These are phyloP conservation scores for Sphenopsis melanotis DNA, from an alignment of 2,797 vertebrate species.

Conservation along the genomic window DNA sequence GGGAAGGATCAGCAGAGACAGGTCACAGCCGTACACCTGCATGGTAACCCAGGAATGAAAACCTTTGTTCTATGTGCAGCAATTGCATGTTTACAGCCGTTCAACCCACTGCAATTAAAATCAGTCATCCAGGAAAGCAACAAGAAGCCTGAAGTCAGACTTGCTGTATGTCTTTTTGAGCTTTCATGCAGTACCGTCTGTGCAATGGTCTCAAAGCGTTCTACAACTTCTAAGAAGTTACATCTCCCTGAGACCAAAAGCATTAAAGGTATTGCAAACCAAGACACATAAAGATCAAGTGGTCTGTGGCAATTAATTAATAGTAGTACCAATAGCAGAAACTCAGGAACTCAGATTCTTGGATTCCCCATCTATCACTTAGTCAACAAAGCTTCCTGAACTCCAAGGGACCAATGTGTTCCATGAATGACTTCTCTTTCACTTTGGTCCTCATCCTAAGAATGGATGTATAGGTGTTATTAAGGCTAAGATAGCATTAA, in stretches of 20 bases:
- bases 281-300: not conserved
- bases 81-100: not conserved
- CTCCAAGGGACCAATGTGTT: not conserved
- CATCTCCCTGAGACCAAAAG: not conserved
- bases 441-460: not conserved
- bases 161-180: not conserved
- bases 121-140: not conserved
- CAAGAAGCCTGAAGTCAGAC: not conserved
- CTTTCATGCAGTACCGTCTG: not conserved
- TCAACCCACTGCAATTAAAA: conserved; percentile 9
- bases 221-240: not conserved
- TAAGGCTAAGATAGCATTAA: not conserved
- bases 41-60: not conserved
- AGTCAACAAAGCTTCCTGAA: not conserved
- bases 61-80: not conserved
- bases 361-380: not conserved
- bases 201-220: not conserved
- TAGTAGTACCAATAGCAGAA: not conserved
- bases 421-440: not conserved
- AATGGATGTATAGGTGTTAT: not conserved
- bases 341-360: not conserved
- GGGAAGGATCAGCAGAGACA: not conserved
- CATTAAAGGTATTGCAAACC: not conserved
- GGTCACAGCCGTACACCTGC: not conserved
- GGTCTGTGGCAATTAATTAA: not conserved